Conservation (phyloP, 1,140 invertebrate species). For the Aradophagus sp. region DNA sequence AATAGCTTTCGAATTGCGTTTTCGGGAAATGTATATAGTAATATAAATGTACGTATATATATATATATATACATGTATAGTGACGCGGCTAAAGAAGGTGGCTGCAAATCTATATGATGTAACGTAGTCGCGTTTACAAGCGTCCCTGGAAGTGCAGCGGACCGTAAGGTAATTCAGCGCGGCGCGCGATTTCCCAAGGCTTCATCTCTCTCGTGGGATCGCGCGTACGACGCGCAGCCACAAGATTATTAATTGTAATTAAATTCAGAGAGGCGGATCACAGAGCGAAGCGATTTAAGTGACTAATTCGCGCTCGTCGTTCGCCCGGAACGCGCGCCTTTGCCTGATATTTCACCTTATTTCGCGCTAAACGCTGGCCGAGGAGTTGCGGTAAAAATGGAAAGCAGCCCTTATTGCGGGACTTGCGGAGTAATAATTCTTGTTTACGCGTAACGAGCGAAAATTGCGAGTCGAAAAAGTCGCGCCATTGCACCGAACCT, state of each 20-base stretch:
- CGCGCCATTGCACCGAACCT: no score
- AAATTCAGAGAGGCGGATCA: constrained; percentile 65
- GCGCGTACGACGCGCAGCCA: constrained; percentile 58
- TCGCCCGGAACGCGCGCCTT: constrained; percentile 44
- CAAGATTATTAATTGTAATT: constrained; percentile 70
- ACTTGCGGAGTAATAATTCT: background rate
- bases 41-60: no score
- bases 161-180: constrained; percentile 65
- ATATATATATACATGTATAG: no score
- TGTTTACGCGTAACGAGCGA: background rate
- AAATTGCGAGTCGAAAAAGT: no score
- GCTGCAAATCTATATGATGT: constrained; percentile 47
- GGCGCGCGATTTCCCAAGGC: constrained; percentile 65
- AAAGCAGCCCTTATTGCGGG: constrained; percentile 1
- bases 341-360: constrained; percentile 36
- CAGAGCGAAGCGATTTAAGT: constrained; percentile 62
- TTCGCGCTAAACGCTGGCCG: constrained; percentile 4
- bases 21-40: constrained; percentile 12
- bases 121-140: constrained; percentile 60
- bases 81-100: constrained; percentile 40
- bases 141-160: constrained; percentile 64
- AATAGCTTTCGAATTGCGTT: constrained; percentile 35
- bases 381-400: constrained; percentile 19
- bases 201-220: constrained; percentile 63
- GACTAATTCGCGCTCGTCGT: constrained; percentile 62